A percentile compares a stretch with the other conserved stretches of the same genome.
Conservation (phyloP, 2,113 vertebrate species). For the Caretta caretta region DNA sequence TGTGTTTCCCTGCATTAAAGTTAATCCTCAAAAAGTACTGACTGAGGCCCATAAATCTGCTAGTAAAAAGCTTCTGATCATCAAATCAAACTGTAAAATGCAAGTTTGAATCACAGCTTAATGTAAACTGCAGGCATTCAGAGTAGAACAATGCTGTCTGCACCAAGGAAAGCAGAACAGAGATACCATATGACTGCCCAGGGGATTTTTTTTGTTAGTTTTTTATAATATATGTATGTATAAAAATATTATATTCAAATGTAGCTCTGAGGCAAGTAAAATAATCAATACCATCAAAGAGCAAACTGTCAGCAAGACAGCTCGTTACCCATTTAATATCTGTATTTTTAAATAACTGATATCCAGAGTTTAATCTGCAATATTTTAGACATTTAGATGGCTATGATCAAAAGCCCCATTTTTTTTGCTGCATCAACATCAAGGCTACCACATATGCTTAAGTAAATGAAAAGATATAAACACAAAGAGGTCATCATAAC, state of each 20-base stretch:
- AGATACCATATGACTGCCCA: not conserved
- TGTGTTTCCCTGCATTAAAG: not conserved
- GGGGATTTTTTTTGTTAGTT: too few species aligned
- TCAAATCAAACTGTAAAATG: not conserved
- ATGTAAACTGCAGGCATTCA: not conserved
- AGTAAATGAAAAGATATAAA: not conserved
- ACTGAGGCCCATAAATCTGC: not conserved
- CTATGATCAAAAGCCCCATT: not conserved
- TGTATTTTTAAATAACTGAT: not conserved
- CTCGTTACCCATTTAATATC: not conserved
- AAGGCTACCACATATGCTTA: not conserved
- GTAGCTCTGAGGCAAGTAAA: not conserved
- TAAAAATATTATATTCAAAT: not conserved
- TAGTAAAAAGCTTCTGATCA: not conserved
- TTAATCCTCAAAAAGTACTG: not conserved
- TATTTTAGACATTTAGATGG: not conserved
- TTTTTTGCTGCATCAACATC: not conserved
- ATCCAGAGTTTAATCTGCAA: not conserved
- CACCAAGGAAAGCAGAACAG: not conserved
- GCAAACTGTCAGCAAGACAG: not conserved
- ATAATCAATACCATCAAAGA: not conserved
- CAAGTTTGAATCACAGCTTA: not conserved
- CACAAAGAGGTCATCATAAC: not conserved
- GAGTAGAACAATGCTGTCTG: not conserved
- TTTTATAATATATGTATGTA: not conserved